Conservation (phyloP, 2,797 vertebrate genomes). For the Catostomus latipinnis region DNA sequence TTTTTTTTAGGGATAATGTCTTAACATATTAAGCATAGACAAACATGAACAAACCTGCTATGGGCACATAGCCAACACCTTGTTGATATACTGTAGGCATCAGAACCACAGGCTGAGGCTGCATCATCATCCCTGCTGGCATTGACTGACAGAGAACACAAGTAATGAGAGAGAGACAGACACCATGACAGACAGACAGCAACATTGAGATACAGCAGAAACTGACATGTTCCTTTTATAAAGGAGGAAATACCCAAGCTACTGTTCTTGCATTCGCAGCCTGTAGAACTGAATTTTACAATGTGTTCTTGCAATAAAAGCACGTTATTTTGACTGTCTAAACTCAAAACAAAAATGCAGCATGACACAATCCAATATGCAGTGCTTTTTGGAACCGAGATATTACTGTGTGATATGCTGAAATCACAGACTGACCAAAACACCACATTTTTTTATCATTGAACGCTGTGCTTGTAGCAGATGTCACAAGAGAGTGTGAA, state of each 20-base stretch:
- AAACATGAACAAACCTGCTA: conserved; percentile 81
- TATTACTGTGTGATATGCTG: too few relatives aligned
- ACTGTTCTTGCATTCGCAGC: neutral
- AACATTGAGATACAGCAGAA: neutral
- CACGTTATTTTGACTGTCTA: too few relatives aligned
- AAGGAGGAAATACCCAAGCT: neutral
- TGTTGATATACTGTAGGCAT: conserved; percentile 98
- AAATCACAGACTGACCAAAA: too few relatives aligned
- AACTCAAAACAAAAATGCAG: neutral
- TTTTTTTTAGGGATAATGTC: too few relatives aligned
- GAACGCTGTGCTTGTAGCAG: too few relatives aligned
- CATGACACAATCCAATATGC: too few relatives aligned
- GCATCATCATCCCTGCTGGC: conserved; percentile 91
- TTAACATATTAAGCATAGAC: neutral
- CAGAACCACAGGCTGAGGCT: conserved; percentile 91
- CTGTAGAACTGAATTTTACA: neutral
- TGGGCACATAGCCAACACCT: conserved; percentile 95
- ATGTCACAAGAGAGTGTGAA: too few relatives aligned
- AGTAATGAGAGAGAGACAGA: neutral
- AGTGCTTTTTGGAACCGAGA: too few relatives aligned
- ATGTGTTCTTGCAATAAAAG: neutral
- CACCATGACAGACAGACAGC: neutral
- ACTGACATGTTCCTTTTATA: neutral
- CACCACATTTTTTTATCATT: too few relatives aligned
- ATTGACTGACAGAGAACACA: conserved; percentile 77